Percentiles rank a stretch among this genome's conserved stretches.
phyloP scores from a whole-genome alignment of 2,113 vertebrate genomes.

The Marcusenius ussheri region DNA sequence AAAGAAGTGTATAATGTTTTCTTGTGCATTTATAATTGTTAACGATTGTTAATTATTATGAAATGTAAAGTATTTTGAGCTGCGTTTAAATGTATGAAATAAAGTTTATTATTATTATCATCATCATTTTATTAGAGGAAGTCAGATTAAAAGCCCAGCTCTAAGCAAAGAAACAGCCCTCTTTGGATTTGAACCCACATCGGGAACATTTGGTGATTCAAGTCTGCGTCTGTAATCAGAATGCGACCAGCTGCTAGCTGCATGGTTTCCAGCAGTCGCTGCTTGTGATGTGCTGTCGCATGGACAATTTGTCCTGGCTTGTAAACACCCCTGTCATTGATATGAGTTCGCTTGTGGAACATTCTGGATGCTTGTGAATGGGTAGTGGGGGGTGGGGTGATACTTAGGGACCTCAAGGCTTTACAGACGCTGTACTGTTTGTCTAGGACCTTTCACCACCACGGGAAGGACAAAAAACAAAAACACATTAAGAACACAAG shows the following conservation, averaged over 20 bases:
- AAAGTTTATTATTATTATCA: not conserved
- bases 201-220: not conserved
- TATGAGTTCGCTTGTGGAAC: not conserved
- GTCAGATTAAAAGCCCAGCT: not conserved
- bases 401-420: not conserved
- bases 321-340: not conserved
- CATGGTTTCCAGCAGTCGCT: not conserved
- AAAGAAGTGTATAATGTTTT: not conserved
- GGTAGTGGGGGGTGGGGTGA: not conserved
- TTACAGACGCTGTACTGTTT: not conserved
- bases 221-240: not conserved
- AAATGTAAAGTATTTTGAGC: not conserved
- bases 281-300: not conserved
- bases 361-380: not conserved
- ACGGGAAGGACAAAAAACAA: not conserved
- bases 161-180: not conserved
- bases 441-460: not conserved
- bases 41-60: not conserved
- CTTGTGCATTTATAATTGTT: not conserved
- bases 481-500: not conserved
- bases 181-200: not conserved
- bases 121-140: not conserved
- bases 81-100: not conserved
- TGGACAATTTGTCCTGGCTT: not conserved
- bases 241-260: not conserved